phyloP scores from a whole-genome alignment of 2,113 vertebrate genomes.

The Apteryx mantelli region DNA sequence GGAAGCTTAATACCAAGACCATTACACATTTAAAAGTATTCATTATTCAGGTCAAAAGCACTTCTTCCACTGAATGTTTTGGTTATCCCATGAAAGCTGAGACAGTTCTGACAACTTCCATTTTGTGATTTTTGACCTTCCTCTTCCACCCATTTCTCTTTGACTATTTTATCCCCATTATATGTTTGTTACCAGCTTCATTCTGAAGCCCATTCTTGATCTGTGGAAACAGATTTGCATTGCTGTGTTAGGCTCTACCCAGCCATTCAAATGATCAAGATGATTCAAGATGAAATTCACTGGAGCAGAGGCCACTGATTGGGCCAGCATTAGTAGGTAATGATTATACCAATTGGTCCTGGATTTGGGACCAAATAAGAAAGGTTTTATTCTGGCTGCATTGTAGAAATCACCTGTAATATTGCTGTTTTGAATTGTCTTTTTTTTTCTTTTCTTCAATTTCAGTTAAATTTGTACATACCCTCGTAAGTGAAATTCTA shows the following conservation, averaged over 20 bases:
- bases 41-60: neutral
- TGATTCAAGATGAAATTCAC: neutral
- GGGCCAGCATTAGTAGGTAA: neutral
- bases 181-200: neutral
- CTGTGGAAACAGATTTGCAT: neutral
- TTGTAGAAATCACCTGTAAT: neutral
- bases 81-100: fast-evolving
- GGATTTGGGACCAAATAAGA: neutral
- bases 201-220: neutral
- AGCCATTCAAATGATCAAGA: fast-evolving
- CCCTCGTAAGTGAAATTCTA: neutral
- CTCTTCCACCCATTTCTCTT: neutral
- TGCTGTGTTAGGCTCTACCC: neutral
- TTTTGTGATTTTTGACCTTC: neutral
- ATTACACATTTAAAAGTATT: neutral
- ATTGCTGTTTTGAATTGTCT: neutral
- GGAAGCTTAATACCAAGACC: neutral
- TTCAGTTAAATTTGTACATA: neutral
- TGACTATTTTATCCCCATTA: neutral
- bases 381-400: neutral
- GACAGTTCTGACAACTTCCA: fast-evolving
- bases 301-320: neutral
- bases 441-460: neutral
- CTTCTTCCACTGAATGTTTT: neutral
- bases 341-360: neutral